Conservation (phyloP, 2,113 vertebrate species). For the Carassius carassius region DNA sequence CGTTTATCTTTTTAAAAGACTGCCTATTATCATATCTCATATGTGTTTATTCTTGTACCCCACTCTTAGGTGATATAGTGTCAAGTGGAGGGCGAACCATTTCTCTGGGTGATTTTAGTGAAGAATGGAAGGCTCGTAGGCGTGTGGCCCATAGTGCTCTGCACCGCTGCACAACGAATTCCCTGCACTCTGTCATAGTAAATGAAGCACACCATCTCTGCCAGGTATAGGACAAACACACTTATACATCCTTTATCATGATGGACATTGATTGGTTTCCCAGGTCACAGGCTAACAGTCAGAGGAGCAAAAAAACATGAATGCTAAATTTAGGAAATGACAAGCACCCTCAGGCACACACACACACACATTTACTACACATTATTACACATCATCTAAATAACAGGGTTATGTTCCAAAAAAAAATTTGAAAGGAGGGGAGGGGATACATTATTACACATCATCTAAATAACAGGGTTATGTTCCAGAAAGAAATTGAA, state of each 20-base stretch:
- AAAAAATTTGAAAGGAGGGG: no score
- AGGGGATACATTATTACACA: no score
- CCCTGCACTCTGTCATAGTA: constrained; percentile 75
- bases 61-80: constrained; percentile 73
- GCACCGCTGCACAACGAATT: constrained; percentile 67
- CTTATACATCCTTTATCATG: background rate
- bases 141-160: constrained; percentile 78
- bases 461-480: no score
- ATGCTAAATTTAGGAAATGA: background rate
- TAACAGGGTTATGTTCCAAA: no score
- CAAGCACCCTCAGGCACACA: background rate
- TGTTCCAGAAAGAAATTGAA: no score
- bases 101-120: constrained; percentile 83
- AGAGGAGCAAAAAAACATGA: background rate
- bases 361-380: no score
- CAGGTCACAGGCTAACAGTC: background rate
- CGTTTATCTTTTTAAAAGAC: background rate
- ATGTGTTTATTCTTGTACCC: accelerated
- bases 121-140: constrained; percentile 81
- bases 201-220: constrained; percentile 74
- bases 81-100: constrained; percentile 74
- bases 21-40: no score
- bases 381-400: no score
- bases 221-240: constrained; percentile 69
- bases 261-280: background rate